Base-by-base conservation (phyloP, 1,140 invertebrate genomes). In the Bradynema listronoti region DNA sequence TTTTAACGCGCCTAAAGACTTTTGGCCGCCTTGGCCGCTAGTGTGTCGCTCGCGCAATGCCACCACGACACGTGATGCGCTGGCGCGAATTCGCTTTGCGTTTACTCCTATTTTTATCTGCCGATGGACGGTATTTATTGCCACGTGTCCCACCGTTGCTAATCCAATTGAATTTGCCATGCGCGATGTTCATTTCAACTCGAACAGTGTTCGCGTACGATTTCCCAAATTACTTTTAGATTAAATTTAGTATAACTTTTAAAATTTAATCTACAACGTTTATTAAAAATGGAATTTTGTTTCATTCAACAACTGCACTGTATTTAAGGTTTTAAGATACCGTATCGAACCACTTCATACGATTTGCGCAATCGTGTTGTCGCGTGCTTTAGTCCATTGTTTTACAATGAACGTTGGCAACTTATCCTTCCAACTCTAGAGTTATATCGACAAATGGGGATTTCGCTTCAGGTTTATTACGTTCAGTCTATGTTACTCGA, bases 331-430 rank as follows among this genome's bases (percentile, higher is more conserved):
- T n/a, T 66, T 70, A 46, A 75, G 68, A 29, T 75, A 1, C 56
- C 70, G 2, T 43, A 71, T 14, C 30, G 70, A 30, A 27, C 39
- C 25, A 50, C 47, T 30, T 56, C 72, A n/a, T 47, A 56, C 32
- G 22, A 61, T 33, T 39, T 55, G 22, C 42, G 39, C 24, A 36
- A 58, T 11, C 39, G 47, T 49, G 72, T 75, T 24, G 75, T 75
- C 6, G 57, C 75, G 11, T 75, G 72, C 50, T 75, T 75, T 43
- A 63, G 58, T 51, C 72, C 72, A 2, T 45, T 75, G 1, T 75
- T 75, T 45, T 71, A 74, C 34, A 75, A 75, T 54, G 72, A 75
- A 60, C 54, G 70, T 27, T 75, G 72, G 72, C 75, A 75, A 51
- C 50, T 75, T 22, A 59, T 75, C 41, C 56, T 75, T 22, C 56